Conservation (phyloP, 2,113 vertebrate genomes). For the Hippocampus mohnikei region DNA sequence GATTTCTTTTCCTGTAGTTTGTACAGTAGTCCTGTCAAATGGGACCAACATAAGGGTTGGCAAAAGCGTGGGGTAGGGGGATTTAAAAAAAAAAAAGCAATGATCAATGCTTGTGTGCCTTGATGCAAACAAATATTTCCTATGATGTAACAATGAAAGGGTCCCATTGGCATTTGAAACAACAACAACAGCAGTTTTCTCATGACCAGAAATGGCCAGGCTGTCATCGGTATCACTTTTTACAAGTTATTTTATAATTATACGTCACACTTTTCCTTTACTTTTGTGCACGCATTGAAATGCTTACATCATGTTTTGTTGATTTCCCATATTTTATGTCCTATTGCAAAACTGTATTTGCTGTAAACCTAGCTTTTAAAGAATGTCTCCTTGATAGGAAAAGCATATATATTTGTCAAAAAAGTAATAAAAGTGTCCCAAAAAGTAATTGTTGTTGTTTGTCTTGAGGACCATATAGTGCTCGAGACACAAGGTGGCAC, state of each 20-base stretch:
- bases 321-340: conserved; percentile 63
- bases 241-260: conserved; percentile 38
- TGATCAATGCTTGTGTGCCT: conserved; percentile 76
- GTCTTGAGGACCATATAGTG: neutral
- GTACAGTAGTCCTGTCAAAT: conserved; percentile 69
- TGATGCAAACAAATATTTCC: conserved; percentile 68
- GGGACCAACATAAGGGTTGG: conserved; percentile 70
- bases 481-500: conserved; percentile 54
- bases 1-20: conserved; percentile 52
- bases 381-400: conserved; percentile 69
- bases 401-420: conserved; percentile 80
- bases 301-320: conserved; percentile 55
- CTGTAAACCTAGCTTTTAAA: conserved; percentile 74
- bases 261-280: conserved; percentile 51
- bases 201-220: conserved; percentile 36
- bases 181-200: conserved; percentile 31
- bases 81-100: conserved; percentile 43
- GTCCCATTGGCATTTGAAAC: conserved; percentile 62
- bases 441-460: conserved; percentile 42
- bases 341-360: conserved; percentile 67
- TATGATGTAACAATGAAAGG: conserved; percentile 46
- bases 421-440: conserved; percentile 74
- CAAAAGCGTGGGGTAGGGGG: neutral
- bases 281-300: conserved; percentile 63
- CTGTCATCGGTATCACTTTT: conserved; percentile 41